Base-by-base conservation (phyloP, 2,888 invertebrate species). In the Leptura quadrifasciata region DNA sequence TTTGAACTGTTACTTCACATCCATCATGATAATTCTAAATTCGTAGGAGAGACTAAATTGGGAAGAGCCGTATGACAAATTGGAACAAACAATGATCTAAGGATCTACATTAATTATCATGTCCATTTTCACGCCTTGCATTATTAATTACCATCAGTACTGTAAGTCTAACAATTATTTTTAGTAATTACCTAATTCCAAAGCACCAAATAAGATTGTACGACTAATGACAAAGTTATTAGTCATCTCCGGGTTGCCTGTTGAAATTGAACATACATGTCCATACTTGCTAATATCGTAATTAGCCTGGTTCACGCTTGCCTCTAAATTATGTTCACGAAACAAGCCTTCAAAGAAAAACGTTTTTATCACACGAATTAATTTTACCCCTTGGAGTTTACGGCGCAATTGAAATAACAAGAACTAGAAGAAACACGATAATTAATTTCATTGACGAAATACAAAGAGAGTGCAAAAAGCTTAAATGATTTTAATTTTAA, bases 391-490 rank as follows among this genome's bases (percentile, higher is more conserved):
- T 47, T 47, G 47, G n/a, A 47, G 15, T 47, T 47, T 4, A 39
- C 12, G 15, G 5, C 47, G 47, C n/a, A 47, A 47, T n/a, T 47
- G 47, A 47, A n/a, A 47, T n/a, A 47, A 47, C 35, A 47, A 47
- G 15, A 47, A 15, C 47, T 47, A 47, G 17, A 47, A 47, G 47
- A 47, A 47, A 47, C n/a, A 15, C n/a, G 47, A 47, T 47, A 47
- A 47, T 47, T 47, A 47, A 47, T 47, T 47, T 47, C 47, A 47
- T 39, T 39, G 39, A 15, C 39, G 39, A 12, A 15, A 15, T 10
- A 47, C 47, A 47, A 47, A 47, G 47, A n/a, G 47, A 47, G n/a
- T 47, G 47, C 47, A 47, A 47, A 47, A n/a, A 12, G 47, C 47
- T 47, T n/a, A 47, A 47, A 47, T 47, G 17, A 47, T 47, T 39